phyloP scores from a whole-genome alignment of 2,113 vertebrate genomes.

The Tachuris rubrigastra region DNA sequence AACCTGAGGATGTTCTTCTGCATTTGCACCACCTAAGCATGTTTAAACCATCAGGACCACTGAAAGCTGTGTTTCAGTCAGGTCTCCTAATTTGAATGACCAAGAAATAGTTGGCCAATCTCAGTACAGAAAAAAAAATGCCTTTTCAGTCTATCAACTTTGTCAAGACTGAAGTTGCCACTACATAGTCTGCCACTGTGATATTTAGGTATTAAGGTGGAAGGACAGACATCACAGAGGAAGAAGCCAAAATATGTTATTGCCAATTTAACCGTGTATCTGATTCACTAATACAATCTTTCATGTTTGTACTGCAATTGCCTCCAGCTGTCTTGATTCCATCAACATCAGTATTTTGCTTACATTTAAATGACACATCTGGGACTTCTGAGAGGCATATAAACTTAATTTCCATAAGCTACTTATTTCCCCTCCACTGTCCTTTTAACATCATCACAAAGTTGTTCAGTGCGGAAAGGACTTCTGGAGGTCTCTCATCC shows the following conservation, averaged over 20 bases:
- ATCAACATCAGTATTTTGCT: not conserved
- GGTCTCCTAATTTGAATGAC: not conserved
- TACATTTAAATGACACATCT: not conserved
- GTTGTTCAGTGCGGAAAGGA: not conserved
- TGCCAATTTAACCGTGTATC: not conserved
- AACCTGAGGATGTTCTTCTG: not conserved
- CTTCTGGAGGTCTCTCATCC: not conserved
- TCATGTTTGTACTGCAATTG: not conserved
- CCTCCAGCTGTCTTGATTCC: conserved; percentile 1
- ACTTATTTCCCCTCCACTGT: not conserved
- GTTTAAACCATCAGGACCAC: not conserved
- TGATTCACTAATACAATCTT: not conserved
- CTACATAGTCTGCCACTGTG: not conserved
- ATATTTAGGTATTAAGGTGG: not conserved
- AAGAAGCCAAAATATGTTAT: not conserved
- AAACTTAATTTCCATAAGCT: not conserved
- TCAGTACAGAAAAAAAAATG: not conserved
- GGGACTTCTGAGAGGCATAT: not conserved
- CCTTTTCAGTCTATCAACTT: not conserved
- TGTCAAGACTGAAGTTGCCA: not conserved
- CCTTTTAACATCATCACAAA: not conserved
- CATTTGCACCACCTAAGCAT: not conserved
- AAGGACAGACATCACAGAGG: not conserved
- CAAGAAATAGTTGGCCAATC: not conserved
- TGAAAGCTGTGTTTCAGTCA: not conserved